Evolutionary conservation across 2,888 invertebrate species (phyloP).

Genomic region (Erebia palarica): DNA sequence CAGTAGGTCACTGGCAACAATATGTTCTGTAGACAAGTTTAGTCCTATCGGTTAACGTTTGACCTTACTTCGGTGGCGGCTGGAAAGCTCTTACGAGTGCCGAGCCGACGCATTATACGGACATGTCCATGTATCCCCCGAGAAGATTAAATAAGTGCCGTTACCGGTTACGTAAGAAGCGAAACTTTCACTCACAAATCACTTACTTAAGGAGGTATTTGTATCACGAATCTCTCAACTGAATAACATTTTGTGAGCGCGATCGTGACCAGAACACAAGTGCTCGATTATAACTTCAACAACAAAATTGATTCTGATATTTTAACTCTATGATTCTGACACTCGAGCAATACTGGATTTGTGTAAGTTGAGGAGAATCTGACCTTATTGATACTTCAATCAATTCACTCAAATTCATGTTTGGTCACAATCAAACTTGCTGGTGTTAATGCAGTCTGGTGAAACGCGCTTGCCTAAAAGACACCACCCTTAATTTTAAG

Average conservation of each 20-base stretch:
- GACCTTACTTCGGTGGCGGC: neutral
- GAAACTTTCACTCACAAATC: constrained; percentile 6
- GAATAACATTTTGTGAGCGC: neutral
- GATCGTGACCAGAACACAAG: neutral
- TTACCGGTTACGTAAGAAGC: neutral
- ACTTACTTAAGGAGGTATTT: neutral
- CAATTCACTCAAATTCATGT: no score
- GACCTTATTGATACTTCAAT: no score
- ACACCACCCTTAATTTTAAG: no score
- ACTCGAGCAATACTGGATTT: no score
- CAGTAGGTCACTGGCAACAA: no score
- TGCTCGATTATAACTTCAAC: neutral
- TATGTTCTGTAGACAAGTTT: neutral
- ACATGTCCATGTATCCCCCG: neutral
- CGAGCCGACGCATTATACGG: neutral
- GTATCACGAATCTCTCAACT: constrained; percentile 1
- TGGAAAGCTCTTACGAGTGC: neutral
- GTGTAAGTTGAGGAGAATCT: no score
- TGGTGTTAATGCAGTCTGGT: no score
- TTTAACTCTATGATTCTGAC: no score
- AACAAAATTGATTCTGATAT: no score
- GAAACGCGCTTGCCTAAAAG: no score
- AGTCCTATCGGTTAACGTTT: neutral
- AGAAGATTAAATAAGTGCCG: neutral
- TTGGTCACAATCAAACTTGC: no score